phyloP scores from a whole-genome alignment of 2,888 invertebrate genomes.

The Lycocerus yunnanus region DNA sequence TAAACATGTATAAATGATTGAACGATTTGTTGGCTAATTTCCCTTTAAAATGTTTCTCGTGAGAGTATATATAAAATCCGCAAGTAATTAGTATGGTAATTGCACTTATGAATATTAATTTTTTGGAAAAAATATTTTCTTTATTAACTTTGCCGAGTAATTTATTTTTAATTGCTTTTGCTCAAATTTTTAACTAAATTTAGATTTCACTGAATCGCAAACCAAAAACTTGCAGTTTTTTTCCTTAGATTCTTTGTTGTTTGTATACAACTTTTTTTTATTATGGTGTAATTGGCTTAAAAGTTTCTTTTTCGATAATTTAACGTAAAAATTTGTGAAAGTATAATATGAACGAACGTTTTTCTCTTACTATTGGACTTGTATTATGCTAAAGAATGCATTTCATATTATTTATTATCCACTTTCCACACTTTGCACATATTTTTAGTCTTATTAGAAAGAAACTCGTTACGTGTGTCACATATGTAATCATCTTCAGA shows the following conservation, averaged over 20 bases:
- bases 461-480: not conserved
- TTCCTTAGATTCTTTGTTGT: too few species aligned
- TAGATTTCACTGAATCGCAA: not conserved
- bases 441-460: not conserved
- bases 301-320: not conserved
- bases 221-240: not conserved
- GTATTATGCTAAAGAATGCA: not conserved
- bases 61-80: not conserved
- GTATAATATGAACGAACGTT: not conserved
- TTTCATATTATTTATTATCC: not conserved
- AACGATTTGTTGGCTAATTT: not conserved
- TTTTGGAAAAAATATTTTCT: not conserved
- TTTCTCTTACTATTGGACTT: not conserved
- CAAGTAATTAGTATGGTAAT: not conserved
- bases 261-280: not conserved
- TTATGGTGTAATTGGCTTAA: not conserved
- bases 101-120: not conserved
- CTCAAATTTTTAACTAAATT: not conserved
- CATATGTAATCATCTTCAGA: not conserved
- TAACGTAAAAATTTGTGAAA: not conserved
- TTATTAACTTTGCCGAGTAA: not conserved
- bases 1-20: not conserved
- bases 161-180: not conserved
- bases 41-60: not conserved
- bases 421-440: not conserved